These are phyloP conservation scores for Theropithecus gelada DNA, from an alignment of 2,113 vertebrate genomes.

Conservation along the genomic window DNA sequence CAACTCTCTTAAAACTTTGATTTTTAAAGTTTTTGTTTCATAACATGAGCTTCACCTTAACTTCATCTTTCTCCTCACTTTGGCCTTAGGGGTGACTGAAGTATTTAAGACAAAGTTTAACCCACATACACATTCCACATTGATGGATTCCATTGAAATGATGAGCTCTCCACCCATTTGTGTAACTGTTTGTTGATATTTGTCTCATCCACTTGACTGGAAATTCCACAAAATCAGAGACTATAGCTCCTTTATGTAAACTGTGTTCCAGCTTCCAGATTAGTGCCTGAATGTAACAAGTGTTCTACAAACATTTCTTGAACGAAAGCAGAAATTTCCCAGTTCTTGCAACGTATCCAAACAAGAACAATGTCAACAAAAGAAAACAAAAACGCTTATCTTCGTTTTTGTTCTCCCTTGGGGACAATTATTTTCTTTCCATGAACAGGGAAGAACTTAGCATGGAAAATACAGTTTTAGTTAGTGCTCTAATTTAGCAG, in stretches of 20 bases:
- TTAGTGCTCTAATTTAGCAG: neutral
- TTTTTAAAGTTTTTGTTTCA: neutral
- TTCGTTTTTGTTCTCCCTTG: neutral
- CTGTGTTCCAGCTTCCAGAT: neutral
- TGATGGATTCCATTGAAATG: neutral
- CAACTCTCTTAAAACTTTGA: neutral
- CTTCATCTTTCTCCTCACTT: neutral
- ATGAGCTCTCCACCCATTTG: neutral
- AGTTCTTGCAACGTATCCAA: neutral
- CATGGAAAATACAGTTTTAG: slow-evolving; percentile 27
- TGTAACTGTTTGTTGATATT: neutral
- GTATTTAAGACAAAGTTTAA: neutral
- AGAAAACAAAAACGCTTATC: neutral
- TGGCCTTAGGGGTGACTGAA: neutral
- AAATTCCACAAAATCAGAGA: neutral
- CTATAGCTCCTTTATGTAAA: neutral
- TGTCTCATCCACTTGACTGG: neutral
- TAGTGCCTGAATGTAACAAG: neutral
- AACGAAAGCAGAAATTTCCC: neutral
- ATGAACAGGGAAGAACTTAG: neutral
- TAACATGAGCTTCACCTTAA: neutral
- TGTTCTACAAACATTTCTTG: neutral
- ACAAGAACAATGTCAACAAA: neutral
- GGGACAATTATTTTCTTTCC: neutral
- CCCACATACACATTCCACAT: neutral